Percentiles rank a stretch among this genome's conserved stretches.
Evolutionary conservation across 2,113 vertebrate species (phyloP).

Genomic region (Mastomys natalensis): DNA sequence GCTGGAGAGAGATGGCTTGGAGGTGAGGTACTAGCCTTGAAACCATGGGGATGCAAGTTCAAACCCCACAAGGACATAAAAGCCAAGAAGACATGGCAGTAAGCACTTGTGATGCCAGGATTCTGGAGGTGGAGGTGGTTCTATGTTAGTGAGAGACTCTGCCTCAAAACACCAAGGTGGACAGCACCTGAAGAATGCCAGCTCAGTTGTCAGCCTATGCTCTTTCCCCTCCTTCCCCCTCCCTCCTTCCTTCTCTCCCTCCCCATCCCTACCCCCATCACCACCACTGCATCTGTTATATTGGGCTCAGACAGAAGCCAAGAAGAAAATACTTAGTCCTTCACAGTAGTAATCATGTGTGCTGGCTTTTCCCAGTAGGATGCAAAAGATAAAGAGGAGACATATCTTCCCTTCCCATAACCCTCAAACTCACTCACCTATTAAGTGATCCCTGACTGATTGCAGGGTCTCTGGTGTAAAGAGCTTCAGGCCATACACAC

Average conservation of each 20-base stretch:
- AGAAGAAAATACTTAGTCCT: not conserved
- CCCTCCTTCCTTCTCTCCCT: no score
- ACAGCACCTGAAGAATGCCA: no score
- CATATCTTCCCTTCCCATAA: not conserved
- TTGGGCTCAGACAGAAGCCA: not conserved
- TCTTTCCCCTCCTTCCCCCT: no score
- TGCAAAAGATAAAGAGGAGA: not conserved
- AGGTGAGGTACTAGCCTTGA: no score
- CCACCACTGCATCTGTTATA: not conserved
- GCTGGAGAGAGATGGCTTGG: no score
- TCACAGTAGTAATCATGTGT: not conserved
- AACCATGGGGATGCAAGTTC: no score
- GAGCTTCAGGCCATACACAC: constrained; percentile 94
- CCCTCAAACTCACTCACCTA: constrained; percentile 88
- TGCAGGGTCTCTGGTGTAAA: constrained; percentile 90
- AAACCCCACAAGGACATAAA: not conserved
- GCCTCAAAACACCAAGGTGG: not conserved
- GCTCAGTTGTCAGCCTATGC: no score
- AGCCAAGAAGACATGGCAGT: not conserved
- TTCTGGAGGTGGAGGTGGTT: not conserved
- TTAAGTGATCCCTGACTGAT: constrained; percentile 91
- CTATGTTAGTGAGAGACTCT: not conserved
- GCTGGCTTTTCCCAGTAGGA: not conserved
- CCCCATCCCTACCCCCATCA: no score
- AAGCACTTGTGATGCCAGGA: no score